Percentiles rank a stretch among this genome's conserved stretches.
phyloP scores from a whole-genome alignment of 2,888 invertebrate genomes.

The Sesamia inferens region DNA sequence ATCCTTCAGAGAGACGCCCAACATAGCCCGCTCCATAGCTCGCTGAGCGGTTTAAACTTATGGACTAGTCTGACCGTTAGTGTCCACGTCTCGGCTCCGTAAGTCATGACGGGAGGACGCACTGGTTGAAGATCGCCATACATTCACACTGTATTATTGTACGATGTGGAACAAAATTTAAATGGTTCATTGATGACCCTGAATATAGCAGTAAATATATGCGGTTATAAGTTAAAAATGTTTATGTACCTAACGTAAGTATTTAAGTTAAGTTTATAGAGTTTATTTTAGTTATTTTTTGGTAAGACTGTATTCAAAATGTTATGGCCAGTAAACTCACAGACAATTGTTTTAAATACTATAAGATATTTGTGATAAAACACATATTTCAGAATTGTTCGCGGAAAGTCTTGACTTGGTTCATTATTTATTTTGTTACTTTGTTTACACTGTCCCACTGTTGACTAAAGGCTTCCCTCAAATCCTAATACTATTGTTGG shows the following conservation, averaged over 20 bases:
- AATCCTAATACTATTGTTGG: too few relatives aligned
- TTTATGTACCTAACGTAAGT: slow-evolving; percentile 23
- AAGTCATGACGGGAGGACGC: too few relatives aligned
- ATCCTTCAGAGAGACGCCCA: too few relatives aligned
- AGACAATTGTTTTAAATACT: slow-evolving; percentile 1
- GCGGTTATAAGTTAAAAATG: slow-evolving; percentile 17
- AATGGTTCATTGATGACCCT: background rate
- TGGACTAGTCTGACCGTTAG: too few relatives aligned
- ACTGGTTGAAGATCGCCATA: too few relatives aligned
- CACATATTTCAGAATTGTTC: background rate
- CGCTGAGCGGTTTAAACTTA: too few relatives aligned
- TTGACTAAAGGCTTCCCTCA: too few relatives aligned
- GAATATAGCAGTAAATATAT: background rate
- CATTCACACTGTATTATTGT: background rate
- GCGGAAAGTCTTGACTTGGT: background rate
- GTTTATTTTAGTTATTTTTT: slow-evolving; percentile 41
- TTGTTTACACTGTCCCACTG: too few relatives aligned
- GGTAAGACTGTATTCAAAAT: slow-evolving; percentile 31
- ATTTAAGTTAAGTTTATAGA: slow-evolving; percentile 45
- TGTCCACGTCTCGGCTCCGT: too few relatives aligned
- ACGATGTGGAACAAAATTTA: background rate
- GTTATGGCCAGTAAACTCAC: background rate
- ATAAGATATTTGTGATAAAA: background rate
- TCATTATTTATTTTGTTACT: too few relatives aligned
- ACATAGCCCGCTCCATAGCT: too few relatives aligned